phyloP scores from a whole-genome alignment of 2,888 invertebrate species.

The Cabera pusaria region DNA sequence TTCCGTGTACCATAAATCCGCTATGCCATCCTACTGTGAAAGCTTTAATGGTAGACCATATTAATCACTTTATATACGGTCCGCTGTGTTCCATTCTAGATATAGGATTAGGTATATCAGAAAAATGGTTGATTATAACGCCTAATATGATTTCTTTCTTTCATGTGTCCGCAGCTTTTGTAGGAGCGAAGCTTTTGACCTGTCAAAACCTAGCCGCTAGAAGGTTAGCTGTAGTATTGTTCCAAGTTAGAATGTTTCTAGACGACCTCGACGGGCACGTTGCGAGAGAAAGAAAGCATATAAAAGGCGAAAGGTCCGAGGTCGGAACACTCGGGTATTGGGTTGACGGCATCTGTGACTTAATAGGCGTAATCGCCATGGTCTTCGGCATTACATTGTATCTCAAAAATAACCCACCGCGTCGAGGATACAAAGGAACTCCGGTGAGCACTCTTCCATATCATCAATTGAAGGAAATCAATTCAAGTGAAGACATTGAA shows the following conservation, averaged over 20 bases:
- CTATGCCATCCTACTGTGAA: slow-evolving; percentile 92
- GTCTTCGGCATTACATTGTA: slow-evolving; percentile 87
- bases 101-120: slow-evolving; percentile 85
- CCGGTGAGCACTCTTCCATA: slow-evolving; percentile 84
- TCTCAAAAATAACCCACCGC: slow-evolving; percentile 88
- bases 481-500: slow-evolving; percentile 71
- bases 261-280: slow-evolving; percentile 95
- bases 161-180: slow-evolving; percentile 89
- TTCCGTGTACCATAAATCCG: slow-evolving; percentile 89
- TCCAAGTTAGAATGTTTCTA: slow-evolving; percentile 91
- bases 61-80: slow-evolving; percentile 92
- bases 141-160: slow-evolving; percentile 93
- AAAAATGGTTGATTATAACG: slow-evolving; percentile 84
- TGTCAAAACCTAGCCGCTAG: slow-evolving; percentile 88
- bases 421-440: slow-evolving; percentile 86
- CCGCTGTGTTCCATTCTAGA: slow-evolving; percentile 91
- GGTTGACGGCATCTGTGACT: slow-evolving; percentile 92
- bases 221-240: slow-evolving; percentile 89
- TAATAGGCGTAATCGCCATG: slow-evolving; percentile 88
- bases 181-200: slow-evolving; percentile 89
- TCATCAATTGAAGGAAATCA: slow-evolving; percentile 71
- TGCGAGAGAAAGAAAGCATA: slow-evolving; percentile 89
- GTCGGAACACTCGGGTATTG: slow-evolving; percentile 92
- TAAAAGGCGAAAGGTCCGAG: slow-evolving; percentile 90
- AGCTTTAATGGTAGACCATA: slow-evolving; percentile 91